Base-by-base conservation (phyloP, 2,797 vertebrate species). In the Kryptopterus vitreolus region DNA sequence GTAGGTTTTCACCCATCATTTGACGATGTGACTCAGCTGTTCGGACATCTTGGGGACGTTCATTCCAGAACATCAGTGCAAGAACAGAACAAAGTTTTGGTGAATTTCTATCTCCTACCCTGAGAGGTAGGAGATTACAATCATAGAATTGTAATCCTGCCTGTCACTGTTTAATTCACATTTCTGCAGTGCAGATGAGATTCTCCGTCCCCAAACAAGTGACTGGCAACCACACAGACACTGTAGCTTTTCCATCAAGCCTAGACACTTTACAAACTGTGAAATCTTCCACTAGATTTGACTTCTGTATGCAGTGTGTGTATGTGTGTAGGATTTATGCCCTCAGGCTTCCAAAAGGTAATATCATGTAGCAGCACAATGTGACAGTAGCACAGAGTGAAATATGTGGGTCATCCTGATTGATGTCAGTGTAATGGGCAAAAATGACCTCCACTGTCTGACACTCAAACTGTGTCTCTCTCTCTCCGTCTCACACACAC, bases 351-450 rank as follows among this genome's bases (percentile, higher is more conserved):
- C n/a, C 65, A 31, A 53, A 53, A 18, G 58, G 69, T 63, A 65
- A 74, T 63, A 52, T 80, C 31, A 55, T 65, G 48, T 73, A 80
- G 71, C 70, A 66, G 55, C 24, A 73, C 59, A 38, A 38, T 65
- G 59, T 63, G 29, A 50, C 13, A 31, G 81, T n/a, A 31, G 72
- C 65, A 58, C 33, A 76, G 58, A 83, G 20, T 70, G 35, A 83
- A 74, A 79, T 68, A 80, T 81, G 71, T 78, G 61, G 53, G 78
- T 65, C 59, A 66, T 77, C 53, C 50, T 77, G 73, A 77, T 65
- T 77, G 59, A 80, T 83, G 66, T 62, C 69, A 13, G 61, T 31
- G 31, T 59, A 66, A 33, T 73, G 13, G 62, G 53, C 61, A 68
- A 68, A 53, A 69, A 43, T 81, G 31, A 68, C 53, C 61, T 59